phyloP scores from a whole-genome alignment of 2,797 vertebrate species.

The Pitangus sulphuratus region DNA sequence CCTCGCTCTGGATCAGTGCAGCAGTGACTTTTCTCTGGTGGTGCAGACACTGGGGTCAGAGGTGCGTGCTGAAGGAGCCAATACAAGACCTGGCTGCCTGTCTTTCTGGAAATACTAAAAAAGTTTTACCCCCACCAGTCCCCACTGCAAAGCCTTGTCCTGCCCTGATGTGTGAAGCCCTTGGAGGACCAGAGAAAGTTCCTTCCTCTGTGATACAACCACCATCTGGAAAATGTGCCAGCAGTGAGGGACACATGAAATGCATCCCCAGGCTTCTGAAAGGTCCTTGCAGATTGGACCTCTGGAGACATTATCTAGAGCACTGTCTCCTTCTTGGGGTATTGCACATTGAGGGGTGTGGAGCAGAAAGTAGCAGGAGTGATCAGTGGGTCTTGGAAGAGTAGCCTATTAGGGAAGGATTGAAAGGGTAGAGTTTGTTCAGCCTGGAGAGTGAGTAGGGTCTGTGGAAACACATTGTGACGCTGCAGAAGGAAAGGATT shows the following conservation, averaged over 20 bases:
- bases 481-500: neutral
- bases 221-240: neutral
- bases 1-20: neutral
- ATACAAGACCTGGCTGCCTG: neutral
- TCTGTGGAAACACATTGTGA: neutral
- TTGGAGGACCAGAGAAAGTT: neutral
- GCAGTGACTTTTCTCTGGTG: neutral
- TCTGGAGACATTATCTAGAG: neutral
- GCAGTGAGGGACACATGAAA: neutral
- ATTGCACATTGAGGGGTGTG: neutral
- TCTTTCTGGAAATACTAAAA: neutral
- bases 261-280: neutral
- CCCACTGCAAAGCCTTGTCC: neutral
- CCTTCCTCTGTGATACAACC: neutral
- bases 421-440: neutral
- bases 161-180: neutral
- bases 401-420: neutral
- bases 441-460: neutral
- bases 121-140: neutral
- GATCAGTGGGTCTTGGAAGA: neutral
- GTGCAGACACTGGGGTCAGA: neutral
- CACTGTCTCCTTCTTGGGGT: neutral
- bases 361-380: neutral
- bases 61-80: neutral
- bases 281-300: neutral